Percentiles rank a stretch among this genome's conserved stretches.
These are phyloP conservation scores for Scatophagus argus DNA, from an alignment of 2,113 vertebrate species.

Conservation along the genomic window DNA sequence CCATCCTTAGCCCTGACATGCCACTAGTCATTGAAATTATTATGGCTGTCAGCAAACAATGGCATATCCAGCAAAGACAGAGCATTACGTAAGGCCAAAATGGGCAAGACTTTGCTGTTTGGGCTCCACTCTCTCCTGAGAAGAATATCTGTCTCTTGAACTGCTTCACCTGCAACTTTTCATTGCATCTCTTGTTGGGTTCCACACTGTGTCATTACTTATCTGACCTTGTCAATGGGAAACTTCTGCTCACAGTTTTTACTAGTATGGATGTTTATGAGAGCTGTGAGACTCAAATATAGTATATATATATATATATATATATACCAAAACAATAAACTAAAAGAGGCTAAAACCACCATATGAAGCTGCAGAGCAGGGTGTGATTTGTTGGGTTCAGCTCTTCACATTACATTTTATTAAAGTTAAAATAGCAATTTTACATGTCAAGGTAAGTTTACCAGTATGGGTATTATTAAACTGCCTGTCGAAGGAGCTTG, in stretches of 20 bases:
- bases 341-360: neutral
- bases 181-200: neutral
- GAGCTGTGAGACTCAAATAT: neutral
- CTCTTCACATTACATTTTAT: neutral
- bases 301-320: too few species aligned
- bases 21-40: neutral
- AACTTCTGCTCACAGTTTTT: neutral
- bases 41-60: neutral
- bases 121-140: neutral
- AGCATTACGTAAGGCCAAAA: too few species aligned
- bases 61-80: neutral
- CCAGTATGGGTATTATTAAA: neutral
- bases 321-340: neutral
- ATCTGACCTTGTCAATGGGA: neutral
- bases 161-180: neutral
- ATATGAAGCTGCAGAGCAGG: neutral
- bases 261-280: neutral
- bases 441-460: conserved; percentile 5
- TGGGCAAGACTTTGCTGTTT: neutral
- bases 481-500: neutral
- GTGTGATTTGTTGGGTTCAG: neutral
- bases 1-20: neutral
- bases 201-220: neutral
- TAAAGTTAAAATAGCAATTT: neutral
- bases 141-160: neutral